Conservation (phyloP, 2,888 invertebrate species). For the Heliconius erato region DNA sequence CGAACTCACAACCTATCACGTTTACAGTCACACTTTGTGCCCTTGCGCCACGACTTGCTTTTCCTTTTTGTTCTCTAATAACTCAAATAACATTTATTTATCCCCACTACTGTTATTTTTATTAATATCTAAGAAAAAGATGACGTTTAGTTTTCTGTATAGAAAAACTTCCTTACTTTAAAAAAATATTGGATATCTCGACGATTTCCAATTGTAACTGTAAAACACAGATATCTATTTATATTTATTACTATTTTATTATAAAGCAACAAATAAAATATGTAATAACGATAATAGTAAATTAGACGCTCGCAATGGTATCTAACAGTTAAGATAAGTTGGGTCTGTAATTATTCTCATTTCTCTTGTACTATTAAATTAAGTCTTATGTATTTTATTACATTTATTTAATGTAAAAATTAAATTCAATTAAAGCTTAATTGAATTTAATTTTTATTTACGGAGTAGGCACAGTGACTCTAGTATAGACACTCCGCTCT, state of each 20-base stretch:
- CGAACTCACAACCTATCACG: no score
- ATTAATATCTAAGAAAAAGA: neutral
- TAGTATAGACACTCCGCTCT: no score
- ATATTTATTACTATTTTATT: neutral
- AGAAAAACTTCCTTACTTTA: neutral
- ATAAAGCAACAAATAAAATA: neutral
- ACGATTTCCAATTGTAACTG: neutral
- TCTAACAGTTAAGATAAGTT: constrained; percentile 6
- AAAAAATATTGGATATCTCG: neutral
- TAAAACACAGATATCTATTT: neutral
- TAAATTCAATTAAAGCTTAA: constrained; percentile 15
- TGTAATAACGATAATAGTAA: constrained; percentile 15
- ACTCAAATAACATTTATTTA: neutral
- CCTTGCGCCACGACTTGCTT: neutral
- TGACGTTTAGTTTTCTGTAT: no score
- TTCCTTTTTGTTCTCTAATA: constrained; percentile 3
- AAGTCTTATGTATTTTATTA: constrained; percentile 14
- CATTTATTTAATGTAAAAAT: constrained; percentile 36
- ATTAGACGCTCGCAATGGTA: neutral
- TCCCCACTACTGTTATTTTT: neutral
- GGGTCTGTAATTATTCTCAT: neutral
- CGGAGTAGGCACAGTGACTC: no score
- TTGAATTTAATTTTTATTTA: constrained; percentile 11
- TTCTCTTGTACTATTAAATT: constrained; percentile 28
- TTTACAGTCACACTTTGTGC: no score